These are phyloP conservation scores for Cheilosia pagana DNA, from an alignment of 2,888 invertebrate species.

Conservation along the genomic window DNA sequence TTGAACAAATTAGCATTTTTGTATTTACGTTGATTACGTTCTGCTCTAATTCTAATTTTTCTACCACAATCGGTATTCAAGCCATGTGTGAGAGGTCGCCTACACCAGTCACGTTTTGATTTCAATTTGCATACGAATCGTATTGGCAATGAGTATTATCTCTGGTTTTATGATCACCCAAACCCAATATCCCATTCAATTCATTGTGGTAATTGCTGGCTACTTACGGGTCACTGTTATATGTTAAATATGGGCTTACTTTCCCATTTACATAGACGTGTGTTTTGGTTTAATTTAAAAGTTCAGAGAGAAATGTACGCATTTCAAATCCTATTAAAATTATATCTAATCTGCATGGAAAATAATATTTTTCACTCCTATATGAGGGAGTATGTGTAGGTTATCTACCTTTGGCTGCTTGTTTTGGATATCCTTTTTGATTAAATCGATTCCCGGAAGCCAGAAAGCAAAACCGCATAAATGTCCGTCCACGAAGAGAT, in stretches of 20 bases:
- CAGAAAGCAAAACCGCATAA: background rate
- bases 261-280: conserved; percentile 2
- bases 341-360: no score
- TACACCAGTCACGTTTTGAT: conserved; percentile 56
- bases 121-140: conserved; percentile 68
- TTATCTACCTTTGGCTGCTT: no score
- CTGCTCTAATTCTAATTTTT: conserved; percentile 49
- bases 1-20: conserved; percentile 46
- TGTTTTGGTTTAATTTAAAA: no score
- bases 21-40: conserved; percentile 22
- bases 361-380: no score
- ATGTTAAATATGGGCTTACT: conserved; percentile 29
- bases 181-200: conserved; percentile 41
- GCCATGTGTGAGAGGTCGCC: conserved; percentile 6
- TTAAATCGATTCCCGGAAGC: background rate
- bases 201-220: conserved; percentile 62
- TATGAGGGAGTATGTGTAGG: no score
- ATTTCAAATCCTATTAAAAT: no score
- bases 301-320: no score
- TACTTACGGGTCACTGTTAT: conserved; percentile 59
- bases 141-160: conserved; percentile 57
- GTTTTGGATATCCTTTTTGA: no score
- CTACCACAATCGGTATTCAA: conserved; percentile 52
- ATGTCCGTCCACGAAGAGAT: background rate
- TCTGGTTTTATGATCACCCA: conserved; percentile 49